Evolutionary conservation across 1,140 invertebrate genomes (phyloP), one percentile per base, ranked within the genome.

Genomic region (Ephestia elutella): DNA sequence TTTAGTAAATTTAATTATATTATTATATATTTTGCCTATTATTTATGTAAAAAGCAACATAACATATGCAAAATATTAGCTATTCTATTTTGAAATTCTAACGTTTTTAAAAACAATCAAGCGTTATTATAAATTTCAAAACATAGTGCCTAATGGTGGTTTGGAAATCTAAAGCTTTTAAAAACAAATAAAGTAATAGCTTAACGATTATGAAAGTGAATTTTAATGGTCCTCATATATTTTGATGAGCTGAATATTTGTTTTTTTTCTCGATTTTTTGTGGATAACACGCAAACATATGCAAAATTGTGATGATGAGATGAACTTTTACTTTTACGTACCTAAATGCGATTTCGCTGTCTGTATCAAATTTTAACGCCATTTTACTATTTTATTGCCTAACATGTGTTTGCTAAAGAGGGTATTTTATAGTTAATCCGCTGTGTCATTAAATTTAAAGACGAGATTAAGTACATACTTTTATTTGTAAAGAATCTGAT

Each of bases 351-450:
- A 53, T 57, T 57, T 57, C 56, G 10, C 56, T 15, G 13, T 2
- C 19, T 11, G 21, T 20, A 21, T 48, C 0, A 53, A 44, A 53
- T 53, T 53, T 53, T 53, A 53, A 25, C 50, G 21, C 5, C 17
- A 28, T 57, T 57, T 49, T 57, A 49, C 38, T 17, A 49, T 44
- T 57, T 57, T 49, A 57, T 32, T 30, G 21, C 20, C 21, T 30
- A 15, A 49, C 20, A 20, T 48, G 56, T 49, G n/a, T 13, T 44
- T 18, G 56, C 44, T 48, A 56, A 49, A 35, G 30, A 32, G 30
- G 3, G 30, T 32, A 5, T 32, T 25, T 2, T 25, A 25, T 25
- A 25, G 21, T 3, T 2, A 3, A 3, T 3, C 7, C 21, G 21
- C 21, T 2, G 2, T 25, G 21, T 25, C 21, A 25, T 25, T 25